Percentiles rank a stretch among this genome's conserved stretches.
Conservation (phyloP, 2,113 vertebrate genomes). For the Orthonyx spaldingii region DNA sequence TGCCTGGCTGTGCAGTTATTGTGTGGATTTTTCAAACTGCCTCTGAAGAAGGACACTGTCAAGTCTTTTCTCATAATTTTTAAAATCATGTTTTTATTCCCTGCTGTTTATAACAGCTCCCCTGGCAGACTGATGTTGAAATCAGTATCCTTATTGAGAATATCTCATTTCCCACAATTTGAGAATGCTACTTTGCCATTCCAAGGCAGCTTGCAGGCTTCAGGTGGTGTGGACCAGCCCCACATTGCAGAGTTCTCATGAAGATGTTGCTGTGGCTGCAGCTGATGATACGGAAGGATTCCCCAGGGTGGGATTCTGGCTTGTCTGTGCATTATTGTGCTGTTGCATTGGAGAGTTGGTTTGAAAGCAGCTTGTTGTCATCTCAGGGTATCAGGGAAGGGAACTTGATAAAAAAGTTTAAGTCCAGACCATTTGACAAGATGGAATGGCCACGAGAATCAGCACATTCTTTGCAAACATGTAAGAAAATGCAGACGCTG, state of each 20-base stretch:
- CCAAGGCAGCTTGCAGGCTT: background rate
- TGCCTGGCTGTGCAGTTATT: constrained; percentile 42
- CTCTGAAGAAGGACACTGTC: constrained; percentile 53
- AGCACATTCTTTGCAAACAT: background rate
- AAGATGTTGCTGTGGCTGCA: background rate
- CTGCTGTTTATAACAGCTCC: constrained; percentile 35
- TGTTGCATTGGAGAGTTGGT: background rate
- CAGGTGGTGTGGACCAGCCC: background rate
- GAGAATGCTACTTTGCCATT: background rate
- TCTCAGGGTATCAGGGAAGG: background rate
- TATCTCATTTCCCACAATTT: background rate
- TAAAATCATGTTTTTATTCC: constrained; percentile 49
- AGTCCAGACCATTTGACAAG: background rate
- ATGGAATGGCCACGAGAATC: background rate
- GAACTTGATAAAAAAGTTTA: background rate
- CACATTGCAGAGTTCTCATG: background rate
- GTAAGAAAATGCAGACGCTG: background rate
- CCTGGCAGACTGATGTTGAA: constrained; percentile 14
- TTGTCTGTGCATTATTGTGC: background rate
- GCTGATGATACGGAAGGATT: background rate
- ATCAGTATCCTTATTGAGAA: constrained; percentile 15
- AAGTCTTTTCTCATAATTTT: constrained; percentile 57
- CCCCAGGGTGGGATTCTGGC: background rate
- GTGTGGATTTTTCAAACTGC: constrained; percentile 58
- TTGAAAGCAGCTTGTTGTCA: background rate